Evolutionary conservation across 2,888 invertebrate species (phyloP), one percentile per base, ranked within the genome.

Genomic region (Arctia plantaginis): DNA sequence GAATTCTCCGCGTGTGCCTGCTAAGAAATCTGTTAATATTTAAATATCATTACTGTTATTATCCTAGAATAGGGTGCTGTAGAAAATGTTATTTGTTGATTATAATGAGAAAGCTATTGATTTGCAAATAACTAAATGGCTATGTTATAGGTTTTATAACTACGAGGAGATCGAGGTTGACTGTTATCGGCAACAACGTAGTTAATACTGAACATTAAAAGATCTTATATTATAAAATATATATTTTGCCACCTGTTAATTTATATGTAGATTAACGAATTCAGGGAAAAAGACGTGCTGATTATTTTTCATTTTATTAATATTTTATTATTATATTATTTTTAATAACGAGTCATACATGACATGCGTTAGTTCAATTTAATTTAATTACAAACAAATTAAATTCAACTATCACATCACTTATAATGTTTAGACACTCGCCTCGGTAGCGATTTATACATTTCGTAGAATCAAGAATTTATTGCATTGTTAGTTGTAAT

Each of bases 1-100:
- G 0, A 96, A 96, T 85, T 97, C 97, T 27, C 96, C 96, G 33
- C 86, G 95, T 73, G 95, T 94, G 74, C 90, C 92, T 67, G 83
- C 89, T 6, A 94, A 94, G 88, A 95, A 93, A 88, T 85, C 90
- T 72, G 90, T 90, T 39, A 94, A 93, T 80, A 80, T 93, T 77
- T 92, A 76, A 66, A 70, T 69, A 51, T 30, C 30, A 27, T 44
- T 51, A 59, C 35, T 35, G 27, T 30, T 47, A 59, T 18, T 27
- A 39, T 62, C 62, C 12, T 39, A 62, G 41, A 47, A 41, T 47
- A 30, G 18, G 64, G 33, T 55, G 41, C 30, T 35, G 13, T 62
- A 47, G 41, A 67, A 69, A n/a, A 59, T 30, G 18, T 44, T 70
- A 62, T 23, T 41, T 62, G 23, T 62, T 64, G n/a, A 20, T 69